Evolutionary conservation across 2,888 invertebrate genomes (phyloP).

Genomic region (Dinocampus coccinellae): DNA sequence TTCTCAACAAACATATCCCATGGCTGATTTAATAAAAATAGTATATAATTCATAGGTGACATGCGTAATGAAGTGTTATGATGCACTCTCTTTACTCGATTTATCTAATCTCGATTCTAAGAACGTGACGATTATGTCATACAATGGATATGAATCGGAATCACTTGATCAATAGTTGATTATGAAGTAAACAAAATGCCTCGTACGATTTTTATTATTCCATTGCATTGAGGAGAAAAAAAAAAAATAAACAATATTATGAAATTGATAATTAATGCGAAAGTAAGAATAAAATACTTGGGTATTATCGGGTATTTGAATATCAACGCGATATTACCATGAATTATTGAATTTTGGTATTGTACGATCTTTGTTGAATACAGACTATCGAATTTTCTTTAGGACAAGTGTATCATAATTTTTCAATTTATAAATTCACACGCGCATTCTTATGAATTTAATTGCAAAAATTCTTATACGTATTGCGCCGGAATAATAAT

Average conservation of each 20-base stretch:
- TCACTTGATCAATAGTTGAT: neutral
- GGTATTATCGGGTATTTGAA: neutral
- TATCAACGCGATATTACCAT: neutral
- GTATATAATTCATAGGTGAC: constrained; percentile 34
- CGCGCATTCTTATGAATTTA: constrained; percentile 1
- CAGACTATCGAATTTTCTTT: neutral
- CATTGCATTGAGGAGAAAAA: constrained; percentile 2
- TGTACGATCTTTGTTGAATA: neutral
- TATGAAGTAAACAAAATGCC: constrained; percentile 12
- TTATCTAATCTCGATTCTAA: neutral
- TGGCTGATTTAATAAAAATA: constrained; percentile 50
- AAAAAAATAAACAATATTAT: constrained; percentile 4
- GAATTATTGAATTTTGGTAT: neutral
- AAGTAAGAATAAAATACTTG: constrained; percentile 10
- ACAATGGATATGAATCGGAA: neutral
- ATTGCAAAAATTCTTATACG: neutral
- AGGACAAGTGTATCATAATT: neutral
- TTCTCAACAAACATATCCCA: constrained; percentile 65
- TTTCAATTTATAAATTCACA: neutral
- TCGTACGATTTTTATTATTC: constrained; percentile 31
- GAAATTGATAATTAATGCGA: constrained; percentile 16
- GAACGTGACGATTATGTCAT: neutral
- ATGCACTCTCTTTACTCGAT: neutral
- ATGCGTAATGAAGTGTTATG: constrained; percentile 22
- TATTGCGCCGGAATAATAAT: neutral